Percentiles rank a stretch among this genome's conserved stretches.
These are phyloP conservation scores for Sebastes taczanowskii DNA, from an alignment of 2,797 vertebrate species.

Conservation along the genomic window DNA sequence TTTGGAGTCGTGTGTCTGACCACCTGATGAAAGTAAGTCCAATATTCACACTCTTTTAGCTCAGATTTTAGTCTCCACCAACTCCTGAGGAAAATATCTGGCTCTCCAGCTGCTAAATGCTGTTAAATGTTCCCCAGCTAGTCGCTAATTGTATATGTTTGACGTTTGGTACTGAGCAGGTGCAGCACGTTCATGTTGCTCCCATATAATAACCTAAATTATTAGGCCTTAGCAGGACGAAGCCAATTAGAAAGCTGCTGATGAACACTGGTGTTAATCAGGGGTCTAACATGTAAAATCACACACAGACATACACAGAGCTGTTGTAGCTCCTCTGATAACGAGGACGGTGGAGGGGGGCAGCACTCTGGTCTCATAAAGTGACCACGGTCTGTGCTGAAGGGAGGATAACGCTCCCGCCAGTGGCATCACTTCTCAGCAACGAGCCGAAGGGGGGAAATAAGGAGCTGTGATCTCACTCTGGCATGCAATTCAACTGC, in stretches of 20 bases:
- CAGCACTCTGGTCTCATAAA: constrained; percentile 28
- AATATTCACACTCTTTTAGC: not conserved
- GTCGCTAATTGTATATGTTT: fast-evolving
- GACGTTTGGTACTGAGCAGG: not conserved
- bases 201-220: constrained; percentile 18
- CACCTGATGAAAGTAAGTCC: not conserved
- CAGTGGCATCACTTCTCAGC: constrained; percentile 18
- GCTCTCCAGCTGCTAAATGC: too few species aligned
- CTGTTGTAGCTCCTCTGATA: constrained; percentile 22
- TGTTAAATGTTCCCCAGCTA: not conserved
- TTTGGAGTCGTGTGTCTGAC: not conserved
- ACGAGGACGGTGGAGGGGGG: not conserved
- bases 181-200: not conserved
- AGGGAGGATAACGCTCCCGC: constrained; percentile 10
- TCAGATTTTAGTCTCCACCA: not conserved
- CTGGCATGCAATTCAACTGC: not conserved
- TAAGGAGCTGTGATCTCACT: not conserved
- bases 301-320: not conserved
- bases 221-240: constrained; percentile 1
- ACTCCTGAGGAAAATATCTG: not conserved
- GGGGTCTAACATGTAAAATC: constrained; percentile 3
- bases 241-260: constrained; percentile 16
- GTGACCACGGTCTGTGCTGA: constrained; percentile 1
- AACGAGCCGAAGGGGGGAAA: constrained; percentile 12
- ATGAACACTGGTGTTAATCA: constrained; percentile 14